A percentile compares a stretch with the other conserved stretches of the same genome.
These are phyloP conservation scores for Cinclus mexicanus DNA, from an alignment of 2,113 vertebrate species.

Conservation along the genomic window DNA sequence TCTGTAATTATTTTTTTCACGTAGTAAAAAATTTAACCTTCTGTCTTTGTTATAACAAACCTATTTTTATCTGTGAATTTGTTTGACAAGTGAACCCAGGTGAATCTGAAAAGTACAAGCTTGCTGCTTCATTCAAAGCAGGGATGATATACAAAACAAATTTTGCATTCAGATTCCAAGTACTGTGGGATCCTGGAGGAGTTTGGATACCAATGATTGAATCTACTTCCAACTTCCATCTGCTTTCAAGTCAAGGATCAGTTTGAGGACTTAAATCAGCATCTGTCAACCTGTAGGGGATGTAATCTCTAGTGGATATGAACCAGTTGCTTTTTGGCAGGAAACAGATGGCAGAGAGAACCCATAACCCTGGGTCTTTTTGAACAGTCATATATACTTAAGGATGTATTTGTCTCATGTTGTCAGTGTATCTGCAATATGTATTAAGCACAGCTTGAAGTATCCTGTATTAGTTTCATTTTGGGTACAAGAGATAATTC, in stretches of 20 bases:
- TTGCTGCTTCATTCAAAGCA: background rate
- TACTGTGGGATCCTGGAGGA: background rate
- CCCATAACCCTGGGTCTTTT: background rate
- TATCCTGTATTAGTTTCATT: background rate
- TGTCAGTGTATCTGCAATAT: background rate
- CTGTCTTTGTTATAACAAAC: background rate
- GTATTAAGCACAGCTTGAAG: background rate
- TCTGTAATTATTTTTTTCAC: background rate
- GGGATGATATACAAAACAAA: background rate
- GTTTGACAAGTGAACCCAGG: background rate
- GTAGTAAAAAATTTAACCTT: background rate
- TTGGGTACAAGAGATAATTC: background rate
- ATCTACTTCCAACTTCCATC: background rate
- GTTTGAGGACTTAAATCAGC: constrained; percentile 11
- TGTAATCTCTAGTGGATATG: background rate
- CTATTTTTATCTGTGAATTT: background rate
- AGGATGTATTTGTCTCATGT: background rate
- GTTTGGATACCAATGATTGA: background rate
- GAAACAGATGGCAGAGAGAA: constrained; percentile 30
- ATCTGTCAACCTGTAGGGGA: background rate
- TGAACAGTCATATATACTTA: background rate
- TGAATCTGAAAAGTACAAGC: background rate
- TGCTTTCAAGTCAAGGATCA: constrained; percentile 13
- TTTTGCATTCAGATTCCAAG: background rate
- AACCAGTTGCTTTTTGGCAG: constrained; percentile 24